These are phyloP conservation scores for Centropyge bicolor DNA, from an alignment of 2,797 vertebrate species.

Conservation along the genomic window DNA sequence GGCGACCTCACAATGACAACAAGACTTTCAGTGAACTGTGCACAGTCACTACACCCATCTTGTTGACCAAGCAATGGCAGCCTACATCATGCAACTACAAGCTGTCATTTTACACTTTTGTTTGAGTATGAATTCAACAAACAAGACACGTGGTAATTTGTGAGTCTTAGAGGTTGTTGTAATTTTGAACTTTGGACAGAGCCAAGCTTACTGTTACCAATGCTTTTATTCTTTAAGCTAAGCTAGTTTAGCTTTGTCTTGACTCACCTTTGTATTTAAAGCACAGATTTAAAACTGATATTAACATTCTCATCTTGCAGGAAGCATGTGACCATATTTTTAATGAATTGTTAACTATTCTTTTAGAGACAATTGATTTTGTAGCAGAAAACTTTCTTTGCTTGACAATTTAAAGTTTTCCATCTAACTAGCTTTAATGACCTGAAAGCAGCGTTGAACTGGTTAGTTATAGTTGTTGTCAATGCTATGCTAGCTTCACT, in stretches of 20 bases:
- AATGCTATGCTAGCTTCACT: neutral
- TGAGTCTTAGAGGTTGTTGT: neutral
- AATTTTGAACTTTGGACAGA: neutral
- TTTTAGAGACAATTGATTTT: neutral
- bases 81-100: neutral
- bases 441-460: neutral
- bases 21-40: neutral
- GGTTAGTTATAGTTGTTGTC: neutral
- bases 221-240: neutral
- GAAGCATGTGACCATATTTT: neutral
- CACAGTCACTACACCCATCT: neutral
- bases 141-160: neutral
- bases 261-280: neutral
- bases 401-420: neutral
- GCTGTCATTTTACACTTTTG: neutral
- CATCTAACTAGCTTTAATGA: neutral
- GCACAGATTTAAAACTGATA: neutral
- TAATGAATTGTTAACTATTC: neutral
- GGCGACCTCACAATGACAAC: neutral
- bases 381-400: neutral
- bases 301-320: neutral
- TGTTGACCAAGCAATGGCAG: neutral
- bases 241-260: neutral
- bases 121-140: neutral
- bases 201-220: neutral